Evolutionary conservation across 1,140 invertebrate genomes (phyloP), one percentile per base, ranked within the genome.

Genomic region (Harpegnathos saltator): DNA sequence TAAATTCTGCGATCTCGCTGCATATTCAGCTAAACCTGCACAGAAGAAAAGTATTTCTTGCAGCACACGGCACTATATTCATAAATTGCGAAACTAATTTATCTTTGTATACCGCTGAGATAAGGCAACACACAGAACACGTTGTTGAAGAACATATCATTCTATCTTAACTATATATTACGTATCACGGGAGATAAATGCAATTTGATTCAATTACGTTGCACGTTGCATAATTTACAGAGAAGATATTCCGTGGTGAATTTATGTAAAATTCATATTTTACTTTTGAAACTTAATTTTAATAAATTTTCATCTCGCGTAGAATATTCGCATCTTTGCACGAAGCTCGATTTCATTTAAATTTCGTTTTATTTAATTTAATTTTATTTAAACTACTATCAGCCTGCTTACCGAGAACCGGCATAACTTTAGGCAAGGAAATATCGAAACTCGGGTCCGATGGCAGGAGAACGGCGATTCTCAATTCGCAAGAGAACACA

Each of bases 21-120:
- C 91, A 56, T 93, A 89, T 29, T 95, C 93, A 0, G 96, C 96
- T 82, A 96, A 89, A 85, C 96, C 95, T 94, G 19, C 0, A 14
- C 29, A 61, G 3, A 4, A 17, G 17, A 14, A 82, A 62, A 5
- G 17, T 15, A 61, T 22, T 52, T 54, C 7, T 50, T 50, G 9
- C 22, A 19, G 15, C 22, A 26, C 22, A n/a, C 0, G 11, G 22
- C 19, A 7, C 3, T 17, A 3, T 12, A 1, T 50, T 24, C 19
- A 9, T 19, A 68, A 50, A 44, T 44, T 5, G 38, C 11, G 38
- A 44, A 44, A 44, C 38, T 44, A 44, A 44, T 44, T 44, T 44
- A 44, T 44, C 48, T 50, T 50, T 48, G 44, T 63, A 38, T 63
- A 19, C 19, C n/a, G n/a, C 33, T 63, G n/a, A 63, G 19, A 19